phyloP scores from a whole-genome alignment of 2,888 invertebrate species.

The Lepas anatifera region DNA sequence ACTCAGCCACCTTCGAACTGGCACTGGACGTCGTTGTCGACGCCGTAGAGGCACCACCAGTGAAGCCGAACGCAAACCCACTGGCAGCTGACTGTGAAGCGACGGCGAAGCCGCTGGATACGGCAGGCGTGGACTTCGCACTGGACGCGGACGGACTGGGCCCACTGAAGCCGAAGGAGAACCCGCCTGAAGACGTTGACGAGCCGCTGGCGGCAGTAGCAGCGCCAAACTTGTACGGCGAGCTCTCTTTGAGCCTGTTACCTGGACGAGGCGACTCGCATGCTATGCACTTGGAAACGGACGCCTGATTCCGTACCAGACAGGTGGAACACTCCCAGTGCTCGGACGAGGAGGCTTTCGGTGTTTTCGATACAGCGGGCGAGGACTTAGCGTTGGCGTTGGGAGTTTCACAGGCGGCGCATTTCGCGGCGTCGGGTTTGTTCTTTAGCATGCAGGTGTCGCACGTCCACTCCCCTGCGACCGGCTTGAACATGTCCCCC shows the following conservation, averaged over 20 bases:
- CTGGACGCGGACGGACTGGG: neutral
- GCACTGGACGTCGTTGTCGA: neutral
- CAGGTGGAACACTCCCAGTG: neutral
- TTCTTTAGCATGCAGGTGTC: conserved; percentile 30
- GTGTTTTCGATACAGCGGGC: too few species aligned
- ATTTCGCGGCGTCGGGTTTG: conserved; percentile 27
- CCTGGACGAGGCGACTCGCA: neutral
- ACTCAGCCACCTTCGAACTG: neutral
- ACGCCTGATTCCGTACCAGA: neutral
- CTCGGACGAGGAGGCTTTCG: too few species aligned
- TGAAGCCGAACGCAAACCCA: too few species aligned
- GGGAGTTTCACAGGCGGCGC: conserved; percentile 30
- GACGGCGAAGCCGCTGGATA: too few species aligned
- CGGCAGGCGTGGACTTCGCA: neutral
- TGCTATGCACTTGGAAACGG: neutral
- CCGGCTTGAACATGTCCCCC: conserved; percentile 30
- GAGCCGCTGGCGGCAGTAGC: neutral
- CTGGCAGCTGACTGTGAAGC: too few species aligned
- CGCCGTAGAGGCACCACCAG: too few species aligned
- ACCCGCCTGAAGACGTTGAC: too few species aligned
- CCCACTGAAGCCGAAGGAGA: neutral
- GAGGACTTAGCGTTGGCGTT: conserved; percentile 19
- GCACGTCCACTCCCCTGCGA: conserved; percentile 32
- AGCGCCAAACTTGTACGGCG: neutral
- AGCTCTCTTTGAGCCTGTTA: neutral